These are phyloP conservation scores for Grammatotria lemairii DNA, from an alignment of 2,113 vertebrate genomes.

Conservation along the genomic window DNA sequence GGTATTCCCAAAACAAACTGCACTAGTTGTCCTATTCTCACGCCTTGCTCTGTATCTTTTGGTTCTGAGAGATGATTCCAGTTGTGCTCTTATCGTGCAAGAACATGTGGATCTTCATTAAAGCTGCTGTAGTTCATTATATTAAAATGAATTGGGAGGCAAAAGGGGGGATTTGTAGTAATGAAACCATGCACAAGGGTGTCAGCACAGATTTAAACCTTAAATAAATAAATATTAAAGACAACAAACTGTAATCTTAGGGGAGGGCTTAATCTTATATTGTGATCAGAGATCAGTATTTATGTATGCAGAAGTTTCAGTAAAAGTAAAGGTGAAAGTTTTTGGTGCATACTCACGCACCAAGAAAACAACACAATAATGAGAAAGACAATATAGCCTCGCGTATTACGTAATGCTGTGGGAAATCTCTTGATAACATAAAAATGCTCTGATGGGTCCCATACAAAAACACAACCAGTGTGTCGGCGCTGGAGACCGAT, in stretches of 20 bases:
- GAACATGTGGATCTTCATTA: neutral
- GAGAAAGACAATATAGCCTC: neutral
- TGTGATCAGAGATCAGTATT: neutral
- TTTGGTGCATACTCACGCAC: neutral
- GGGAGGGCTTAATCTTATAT: neutral
- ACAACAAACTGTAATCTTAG: neutral
- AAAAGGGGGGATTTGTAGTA: neutral
- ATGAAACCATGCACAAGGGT: neutral
- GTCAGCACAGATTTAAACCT: neutral
- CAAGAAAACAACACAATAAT: neutral
- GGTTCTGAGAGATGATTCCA: neutral
- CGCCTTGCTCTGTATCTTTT: neutral
- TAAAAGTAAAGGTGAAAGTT: neutral
- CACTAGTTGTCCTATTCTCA: neutral
- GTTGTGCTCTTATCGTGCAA: neutral
- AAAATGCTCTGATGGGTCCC: neutral
- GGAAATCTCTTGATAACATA: neutral
- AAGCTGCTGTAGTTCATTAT: neutral
- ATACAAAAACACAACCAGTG: neutral
- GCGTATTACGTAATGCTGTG: neutral
- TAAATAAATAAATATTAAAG: neutral
- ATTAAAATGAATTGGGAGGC: neutral
- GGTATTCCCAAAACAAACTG: conserved; percentile 8
- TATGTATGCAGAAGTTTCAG: neutral
- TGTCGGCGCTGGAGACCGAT: neutral